These are phyloP conservation scores for Trematocara stigmaticum DNA, from an alignment of 2,113 vertebrate species.

Conservation along the genomic window DNA sequence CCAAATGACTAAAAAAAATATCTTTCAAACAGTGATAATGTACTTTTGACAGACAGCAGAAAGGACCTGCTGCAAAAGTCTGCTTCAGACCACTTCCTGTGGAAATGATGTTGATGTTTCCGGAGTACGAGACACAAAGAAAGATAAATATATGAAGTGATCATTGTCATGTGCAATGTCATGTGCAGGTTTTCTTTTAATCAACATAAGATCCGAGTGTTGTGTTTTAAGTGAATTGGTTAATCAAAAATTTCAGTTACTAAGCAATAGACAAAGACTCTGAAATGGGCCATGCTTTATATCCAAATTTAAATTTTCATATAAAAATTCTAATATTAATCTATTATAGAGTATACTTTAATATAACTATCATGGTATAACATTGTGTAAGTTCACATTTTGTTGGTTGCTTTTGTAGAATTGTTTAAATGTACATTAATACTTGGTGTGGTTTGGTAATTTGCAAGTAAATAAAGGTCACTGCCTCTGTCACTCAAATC, in stretches of 20 bases:
- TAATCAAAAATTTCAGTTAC: background rate
- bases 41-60: background rate
- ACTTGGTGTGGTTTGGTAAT: background rate
- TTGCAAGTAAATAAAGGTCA: background rate
- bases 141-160: background rate
- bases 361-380: background rate
- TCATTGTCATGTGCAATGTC: background rate
- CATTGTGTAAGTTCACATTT: background rate
- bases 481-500: background rate
- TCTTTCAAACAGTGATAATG: background rate
- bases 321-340: background rate
- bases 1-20: background rate
- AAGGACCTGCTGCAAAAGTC: background rate
- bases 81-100: conserved; percentile 25
- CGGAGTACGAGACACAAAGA: background rate
- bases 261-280: background rate
- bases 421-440: background rate
- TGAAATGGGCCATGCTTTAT: background rate
- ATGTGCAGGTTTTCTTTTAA: background rate
- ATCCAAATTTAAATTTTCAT: background rate
- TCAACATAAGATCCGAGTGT: background rate
- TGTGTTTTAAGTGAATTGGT: background rate
- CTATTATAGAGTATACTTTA: background rate
- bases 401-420: background rate
- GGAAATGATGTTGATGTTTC: background rate